Conservation (phyloP, 2,113 vertebrate species). For the Perca schrenkii region DNA sequence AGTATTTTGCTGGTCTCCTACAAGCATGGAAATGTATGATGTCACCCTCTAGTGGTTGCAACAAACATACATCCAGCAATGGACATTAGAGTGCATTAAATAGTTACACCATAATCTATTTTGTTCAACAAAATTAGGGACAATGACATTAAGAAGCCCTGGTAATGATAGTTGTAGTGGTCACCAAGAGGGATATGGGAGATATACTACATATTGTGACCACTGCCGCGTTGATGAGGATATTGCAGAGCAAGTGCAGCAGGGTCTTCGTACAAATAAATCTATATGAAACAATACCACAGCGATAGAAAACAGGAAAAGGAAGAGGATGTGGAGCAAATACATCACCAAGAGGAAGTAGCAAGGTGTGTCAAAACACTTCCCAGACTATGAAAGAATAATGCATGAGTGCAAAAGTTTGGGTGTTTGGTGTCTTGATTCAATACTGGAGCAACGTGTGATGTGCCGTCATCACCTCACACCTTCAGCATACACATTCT, state of each 20-base stretch:
- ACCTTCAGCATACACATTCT: constrained; percentile 1
- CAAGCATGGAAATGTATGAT: not conserved
- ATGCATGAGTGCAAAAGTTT: not conserved
- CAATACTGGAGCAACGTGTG: constrained; percentile 8
- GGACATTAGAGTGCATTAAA: too few species aligned
- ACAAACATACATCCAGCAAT: not conserved
- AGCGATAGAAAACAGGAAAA: constrained; percentile 45
- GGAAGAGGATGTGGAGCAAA: constrained; percentile 41
- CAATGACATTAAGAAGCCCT: not conserved
- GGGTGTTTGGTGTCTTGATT: constrained; percentile 21
- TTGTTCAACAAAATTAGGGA: not conserved
- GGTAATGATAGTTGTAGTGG: not conserved
- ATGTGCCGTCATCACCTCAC: constrained; percentile 32
- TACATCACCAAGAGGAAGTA: constrained; percentile 28
- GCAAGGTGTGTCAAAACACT: constrained; percentile 17
- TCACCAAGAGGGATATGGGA: not conserved
- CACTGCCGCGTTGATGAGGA: not conserved
- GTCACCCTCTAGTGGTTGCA: constrained; percentile 65
- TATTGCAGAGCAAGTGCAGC: constrained; percentile 3
- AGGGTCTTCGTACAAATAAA: constrained; percentile 2
- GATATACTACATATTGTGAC: not conserved
- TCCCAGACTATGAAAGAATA: constrained; percentile 4
- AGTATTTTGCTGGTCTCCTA: not conserved
- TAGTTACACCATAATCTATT: not conserved
- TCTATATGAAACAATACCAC: constrained; percentile 30